Conservation (phyloP, 2,888 invertebrate genomes). For the Glaucopsyche alexis region DNA sequence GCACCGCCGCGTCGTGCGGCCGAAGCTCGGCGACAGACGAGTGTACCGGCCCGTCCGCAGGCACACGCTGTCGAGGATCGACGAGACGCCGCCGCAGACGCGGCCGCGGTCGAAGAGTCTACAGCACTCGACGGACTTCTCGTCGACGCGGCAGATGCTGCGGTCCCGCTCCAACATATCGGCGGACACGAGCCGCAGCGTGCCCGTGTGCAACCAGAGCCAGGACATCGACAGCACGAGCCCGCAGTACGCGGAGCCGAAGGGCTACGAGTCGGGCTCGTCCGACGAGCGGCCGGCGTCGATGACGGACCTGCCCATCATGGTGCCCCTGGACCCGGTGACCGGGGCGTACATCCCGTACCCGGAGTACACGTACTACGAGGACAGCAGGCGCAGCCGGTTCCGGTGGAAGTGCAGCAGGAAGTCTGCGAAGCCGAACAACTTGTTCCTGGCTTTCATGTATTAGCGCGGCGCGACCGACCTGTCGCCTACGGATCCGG, state of each 20-base stretch:
- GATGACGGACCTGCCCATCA: slow-evolving; percentile 65
- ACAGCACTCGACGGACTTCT: slow-evolving; percentile 63
- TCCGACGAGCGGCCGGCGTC: slow-evolving; percentile 61
- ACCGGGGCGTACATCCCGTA: slow-evolving; percentile 67
- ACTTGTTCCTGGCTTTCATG: slow-evolving; percentile 77
- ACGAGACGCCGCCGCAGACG: slow-evolving; percentile 58
- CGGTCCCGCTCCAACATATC: slow-evolving; percentile 70
- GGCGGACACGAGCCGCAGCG: slow-evolving; percentile 71
- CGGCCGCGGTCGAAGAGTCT: slow-evolving; percentile 59
- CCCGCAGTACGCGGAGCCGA: slow-evolving; percentile 70
- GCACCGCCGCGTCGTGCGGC: slow-evolving; percentile 61
- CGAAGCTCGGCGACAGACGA: slow-evolving; percentile 59
- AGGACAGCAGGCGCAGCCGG: slow-evolving; percentile 53
- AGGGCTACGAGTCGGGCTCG: slow-evolving; percentile 54
- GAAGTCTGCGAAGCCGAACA: slow-evolving; percentile 60
- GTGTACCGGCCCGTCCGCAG: slow-evolving; percentile 65
- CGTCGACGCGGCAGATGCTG: slow-evolving; percentile 61
- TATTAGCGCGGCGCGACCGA: slow-evolving; percentile 60
- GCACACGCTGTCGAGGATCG: slow-evolving; percentile 69
- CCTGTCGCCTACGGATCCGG: neutral
- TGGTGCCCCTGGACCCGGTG: slow-evolving; percentile 62
- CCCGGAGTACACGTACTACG: slow-evolving; percentile 67
- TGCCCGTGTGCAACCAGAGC: slow-evolving; percentile 70
- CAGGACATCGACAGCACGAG: slow-evolving; percentile 58
- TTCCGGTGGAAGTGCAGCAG: slow-evolving; percentile 56